Base-by-base conservation (phyloP, 1,140 invertebrate genomes). In the Atta colombica region DNA sequence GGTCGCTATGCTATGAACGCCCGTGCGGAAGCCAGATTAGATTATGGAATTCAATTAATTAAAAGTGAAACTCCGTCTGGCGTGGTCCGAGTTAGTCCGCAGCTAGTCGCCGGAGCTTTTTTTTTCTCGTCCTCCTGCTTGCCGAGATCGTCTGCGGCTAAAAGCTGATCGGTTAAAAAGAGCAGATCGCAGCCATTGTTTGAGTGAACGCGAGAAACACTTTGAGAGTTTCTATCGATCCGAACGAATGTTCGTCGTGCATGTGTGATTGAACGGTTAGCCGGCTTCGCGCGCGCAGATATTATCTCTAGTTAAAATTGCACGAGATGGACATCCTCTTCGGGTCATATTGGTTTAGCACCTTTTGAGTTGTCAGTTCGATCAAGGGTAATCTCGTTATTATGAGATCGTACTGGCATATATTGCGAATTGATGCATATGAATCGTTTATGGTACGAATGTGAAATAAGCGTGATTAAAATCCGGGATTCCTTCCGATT, bases 21-120 rank as follows among this genome's bases (percentile, higher is more conserved):
- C n/a, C 35, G 31, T 58, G 45, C 28, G 35, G 53, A 75, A 69
- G 28, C 80, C 53, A 55, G 77, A 78, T 89, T 84, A 25, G 87
- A 88, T 89, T 86, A 85, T 65, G 21, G 82, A 71, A 82, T 89
- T 88, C 87, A 86, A 81, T 90, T 88, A 84, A 88, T 87, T 82
- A 87, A 85, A 86, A 78, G 78, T 28, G 86, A 84, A 66, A 78
- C 60, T 75, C 61, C 35, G 55, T 18, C 68, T 58, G 55, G 39
- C 55, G 69, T 16, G 69, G 80, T 75, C 80, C 80, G 69, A 74
- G 69, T 84, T 82, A 61, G 58, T 80, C 18, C 51, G 74, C 35
- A 28, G 31, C 55, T 61, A 61, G 21, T 65, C 60, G 58, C 49
- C 84, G 61, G 21, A 31, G 51, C 65, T 61, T 68, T 45, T 81